Evolutionary conservation across 2,113 vertebrate species (phyloP), one percentile per base, ranked within the genome.

Genomic region (Erinaceus europaeus): DNA sequence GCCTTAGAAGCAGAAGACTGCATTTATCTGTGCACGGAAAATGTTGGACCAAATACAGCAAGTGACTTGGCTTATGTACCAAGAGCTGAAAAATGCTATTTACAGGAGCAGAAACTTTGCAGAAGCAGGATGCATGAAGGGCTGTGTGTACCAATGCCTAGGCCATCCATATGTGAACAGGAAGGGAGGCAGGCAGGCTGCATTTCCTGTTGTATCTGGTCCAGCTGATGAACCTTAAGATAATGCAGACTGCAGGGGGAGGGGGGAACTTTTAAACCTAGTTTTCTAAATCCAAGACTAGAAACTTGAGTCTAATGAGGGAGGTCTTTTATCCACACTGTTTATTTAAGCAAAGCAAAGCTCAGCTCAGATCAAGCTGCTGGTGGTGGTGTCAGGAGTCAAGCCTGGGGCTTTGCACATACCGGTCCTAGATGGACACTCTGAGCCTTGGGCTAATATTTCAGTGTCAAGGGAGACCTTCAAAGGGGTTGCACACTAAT

Each of bases 11-110:
- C 29, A 40, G 53, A 67, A 52, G n/a, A 57, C 55, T 57, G 42
- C 11, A 53, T 0, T 12, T 23, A 38, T 1, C 29, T 29, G 48
- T 42, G 48, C 52, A 42, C 12, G 1, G 21, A 84, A 86, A 50
- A 79, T 27, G 29, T 20, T 72, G 27, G 27, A 15, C 23, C 50
- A 67, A 75, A 55, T 29, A 46, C 3, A 76, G 18, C 6, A 20
- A 71, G 5, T 36, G 34, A 46, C n/a, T 46, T 36, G 38, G 44
- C n/a, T 15, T 42, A 38, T 14, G 12, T 8, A 59, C 23, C 18
- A 44, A 69, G 52, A 34, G 9, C 48, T 81, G 9, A 46, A 71
- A 83, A 91, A 32, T 40, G 23, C 15, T 68, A 20, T 74, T 79
- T 34, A 65, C 6, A 65, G 57, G 8, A 55, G 42, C 55, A 77